A percentile compares a stretch with the other conserved stretches of the same genome.
Conservation (phyloP, 2,888 invertebrate species). For the Agonopterix heracliana region DNA sequence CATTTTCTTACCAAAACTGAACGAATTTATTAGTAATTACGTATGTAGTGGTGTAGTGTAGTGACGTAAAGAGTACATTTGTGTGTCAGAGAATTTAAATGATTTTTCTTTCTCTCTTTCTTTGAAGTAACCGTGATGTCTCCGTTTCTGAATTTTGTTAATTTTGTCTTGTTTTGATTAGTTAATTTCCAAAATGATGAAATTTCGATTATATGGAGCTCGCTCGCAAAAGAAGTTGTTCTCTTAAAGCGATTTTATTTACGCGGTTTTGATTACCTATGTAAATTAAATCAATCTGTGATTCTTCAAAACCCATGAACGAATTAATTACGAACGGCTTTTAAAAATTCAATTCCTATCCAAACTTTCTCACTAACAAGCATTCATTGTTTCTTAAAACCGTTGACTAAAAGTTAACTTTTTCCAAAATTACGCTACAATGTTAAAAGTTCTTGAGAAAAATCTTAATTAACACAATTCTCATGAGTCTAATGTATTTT, state of each 20-base stretch:
- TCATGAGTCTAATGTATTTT: constrained; percentile 24
- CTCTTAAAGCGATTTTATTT: background rate
- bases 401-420: background rate
- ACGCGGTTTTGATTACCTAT: background rate
- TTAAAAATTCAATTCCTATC: background rate
- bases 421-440: background rate
- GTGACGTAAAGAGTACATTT: no score
- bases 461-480: constrained; percentile 34
- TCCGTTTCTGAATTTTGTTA: no score
- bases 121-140: no score
- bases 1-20: no score
- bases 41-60: no score
- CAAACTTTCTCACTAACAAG: background rate
- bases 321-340: background rate
- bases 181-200: background rate
- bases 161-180: background rate
- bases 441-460: constrained; percentile 15
- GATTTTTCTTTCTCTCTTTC: no score
- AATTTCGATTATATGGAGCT: background rate
- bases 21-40: no score
- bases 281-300: background rate
- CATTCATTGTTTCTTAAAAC: background rate
- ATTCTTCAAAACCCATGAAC: no score
- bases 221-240: background rate
- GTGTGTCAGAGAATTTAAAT: no score